These are phyloP conservation scores for Melanostigma gelatinosum DNA, from an alignment of 2,113 vertebrate species.

Conservation along the genomic window DNA sequence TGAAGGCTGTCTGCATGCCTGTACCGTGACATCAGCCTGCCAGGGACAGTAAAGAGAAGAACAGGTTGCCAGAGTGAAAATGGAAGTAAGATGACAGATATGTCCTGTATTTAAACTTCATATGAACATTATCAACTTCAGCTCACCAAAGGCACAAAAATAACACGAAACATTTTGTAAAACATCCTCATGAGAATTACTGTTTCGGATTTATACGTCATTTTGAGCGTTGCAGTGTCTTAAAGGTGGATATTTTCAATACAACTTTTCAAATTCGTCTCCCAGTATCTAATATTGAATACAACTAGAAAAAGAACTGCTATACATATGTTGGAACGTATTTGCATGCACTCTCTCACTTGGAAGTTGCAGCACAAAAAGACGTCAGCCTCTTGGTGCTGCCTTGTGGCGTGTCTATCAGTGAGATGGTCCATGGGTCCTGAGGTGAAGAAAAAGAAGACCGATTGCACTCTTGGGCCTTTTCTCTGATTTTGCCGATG, in stretches of 20 bases:
- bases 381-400: slow-evolving; percentile 68
- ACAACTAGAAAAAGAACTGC: not conserved
- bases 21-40: slow-evolving; percentile 69
- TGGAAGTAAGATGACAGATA: not conserved
- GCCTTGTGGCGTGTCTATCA: slow-evolving; percentile 71
- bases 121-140: not conserved
- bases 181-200: not conserved
- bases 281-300: not conserved
- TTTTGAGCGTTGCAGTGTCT: not conserved
- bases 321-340: not conserved
- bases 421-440: slow-evolving; percentile 66
- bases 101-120: no score
- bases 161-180: not conserved
- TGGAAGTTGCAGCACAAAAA: slow-evolving; percentile 60
- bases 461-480: not conserved
- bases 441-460: slow-evolving; percentile 28
- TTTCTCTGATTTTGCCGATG: slow-evolving; percentile 1
- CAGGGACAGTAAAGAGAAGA: slow-evolving; percentile 5
- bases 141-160: not conserved
- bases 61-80: not conserved
- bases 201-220: not conserved
- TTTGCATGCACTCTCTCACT: slow-evolving; percentile 51
- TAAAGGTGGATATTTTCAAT: not conserved
- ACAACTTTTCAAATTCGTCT: not conserved
- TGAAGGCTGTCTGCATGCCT: slow-evolving; percentile 43